phyloP scores from a whole-genome alignment of 1,140 invertebrate genomes.

The Ips nitidus region DNA sequence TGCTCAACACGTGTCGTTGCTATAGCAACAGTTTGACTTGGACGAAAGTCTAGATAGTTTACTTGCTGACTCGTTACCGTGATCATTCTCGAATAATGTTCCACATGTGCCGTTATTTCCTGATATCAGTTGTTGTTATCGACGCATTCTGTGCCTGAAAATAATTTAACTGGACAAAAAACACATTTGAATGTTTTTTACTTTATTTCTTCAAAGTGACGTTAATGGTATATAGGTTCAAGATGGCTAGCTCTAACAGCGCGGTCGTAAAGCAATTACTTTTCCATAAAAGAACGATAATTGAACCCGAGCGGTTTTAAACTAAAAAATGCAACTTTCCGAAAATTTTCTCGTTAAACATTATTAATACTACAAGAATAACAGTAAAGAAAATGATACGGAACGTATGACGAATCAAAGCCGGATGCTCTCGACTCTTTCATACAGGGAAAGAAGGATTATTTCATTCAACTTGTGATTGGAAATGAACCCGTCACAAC shows the following conservation, averaged over 20 bases:
- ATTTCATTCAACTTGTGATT: not conserved
- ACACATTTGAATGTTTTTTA: slow-evolving; percentile 17
- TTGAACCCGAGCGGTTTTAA: slow-evolving; percentile 13
- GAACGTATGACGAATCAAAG: not conserved
- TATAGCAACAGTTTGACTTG: slow-evolving; percentile 50
- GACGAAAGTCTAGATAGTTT: slow-evolving; percentile 41
- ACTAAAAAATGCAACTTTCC: slow-evolving; percentile 19
- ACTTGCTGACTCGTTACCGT: slow-evolving; percentile 43
- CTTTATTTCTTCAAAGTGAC: slow-evolving; percentile 23
- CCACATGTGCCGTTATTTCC: slow-evolving; percentile 40
- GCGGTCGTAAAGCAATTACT: slow-evolving; percentile 28
- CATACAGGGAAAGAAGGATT: not conserved
- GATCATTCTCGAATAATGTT: slow-evolving; percentile 47
- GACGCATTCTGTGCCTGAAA: not conserved
- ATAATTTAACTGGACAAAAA: not conserved
- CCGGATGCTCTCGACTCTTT: not conserved
- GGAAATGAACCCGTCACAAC: not conserved
- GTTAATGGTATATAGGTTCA: slow-evolving; percentile 22
- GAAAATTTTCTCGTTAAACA: not conserved
- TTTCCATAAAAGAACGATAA: slow-evolving; percentile 27
- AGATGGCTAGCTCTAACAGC: slow-evolving; percentile 24
- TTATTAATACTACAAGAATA: not conserved
- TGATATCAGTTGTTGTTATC: slow-evolving; percentile 4
- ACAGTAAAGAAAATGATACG: not conserved
- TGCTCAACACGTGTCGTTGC: slow-evolving; percentile 54